Evolutionary conservation across 2,113 vertebrate genomes (phyloP), one percentile per base, ranked within the genome.

Genomic region (Pleuronectes platessa): DNA sequence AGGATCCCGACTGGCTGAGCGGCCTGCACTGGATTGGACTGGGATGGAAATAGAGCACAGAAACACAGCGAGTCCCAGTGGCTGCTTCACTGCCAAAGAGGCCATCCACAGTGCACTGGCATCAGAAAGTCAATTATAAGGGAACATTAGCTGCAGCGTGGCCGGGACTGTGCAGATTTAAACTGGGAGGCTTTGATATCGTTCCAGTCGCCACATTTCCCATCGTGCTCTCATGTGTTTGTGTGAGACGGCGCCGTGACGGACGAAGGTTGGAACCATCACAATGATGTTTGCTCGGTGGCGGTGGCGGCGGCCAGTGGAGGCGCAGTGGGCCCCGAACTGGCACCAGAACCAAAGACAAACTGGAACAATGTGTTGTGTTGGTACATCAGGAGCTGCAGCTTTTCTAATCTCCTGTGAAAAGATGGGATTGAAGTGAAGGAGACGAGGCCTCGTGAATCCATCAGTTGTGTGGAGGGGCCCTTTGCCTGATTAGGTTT

Each of bases 81-180:
- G 31, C 27, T 37, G 71, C 78, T 20, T 68, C 2, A 11, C 53
- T 68, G 20, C 68, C n/a, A 70, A 7, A 74, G 51, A 81, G 65
- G 55, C 71, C 71, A 10, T 71, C 35, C 49, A 51, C 51, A 15
- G 55, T 0, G 71, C 77, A 78, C 78, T 78, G 79, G 74, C 85
- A 88, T 82, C 78, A 85, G 60, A 87, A 82, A 86, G 71, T 68
- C 64, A 76, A 77, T 88, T 84, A 83, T 63, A 55, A 37, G 62
- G 81, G 79, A 80, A 85, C 70, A 78, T 75, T 67, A 71, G 67
- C 67, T 7, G 42, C n/a, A 69, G 64, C 21, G 69, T 58, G 23
- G 56, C 11, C 2, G 56, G 24, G 56, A 17, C 23, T 10, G 54
- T 12, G 54, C 12, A 12, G 54, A 56, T 6, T 18, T 42, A 49